Evolutionary conservation across 2,113 vertebrate genomes (phyloP).

Genomic region (Scalopus aquaticus): DNA sequence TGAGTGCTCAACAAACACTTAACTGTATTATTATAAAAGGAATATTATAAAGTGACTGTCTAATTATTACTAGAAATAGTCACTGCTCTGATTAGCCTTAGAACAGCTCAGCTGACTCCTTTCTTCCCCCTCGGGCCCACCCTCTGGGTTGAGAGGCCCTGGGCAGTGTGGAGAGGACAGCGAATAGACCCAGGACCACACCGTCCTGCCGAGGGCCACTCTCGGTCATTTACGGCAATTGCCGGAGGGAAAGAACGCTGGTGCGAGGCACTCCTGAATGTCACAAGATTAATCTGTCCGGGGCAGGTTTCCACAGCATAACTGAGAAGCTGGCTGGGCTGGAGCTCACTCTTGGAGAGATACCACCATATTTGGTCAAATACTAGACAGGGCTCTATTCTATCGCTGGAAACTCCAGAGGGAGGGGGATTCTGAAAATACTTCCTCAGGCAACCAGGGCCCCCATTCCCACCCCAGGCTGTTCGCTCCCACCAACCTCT

Average conservation of each 20-base stretch:
- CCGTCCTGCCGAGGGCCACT: background rate
- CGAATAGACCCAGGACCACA: background rate
- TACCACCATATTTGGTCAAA: conserved; percentile 83
- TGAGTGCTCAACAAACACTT: conserved; percentile 28
- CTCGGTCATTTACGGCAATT: conserved; percentile 69
- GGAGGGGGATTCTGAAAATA: conserved; percentile 72
- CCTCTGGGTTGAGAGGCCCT: background rate
- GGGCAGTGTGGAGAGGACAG: fast-evolving
- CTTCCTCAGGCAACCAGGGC: conserved; percentile 44
- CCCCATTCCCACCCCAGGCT: conserved; percentile 26
- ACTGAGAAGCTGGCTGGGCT: conserved; percentile 68
- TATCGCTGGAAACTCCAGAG: conserved; percentile 72
- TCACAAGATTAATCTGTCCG: conserved; percentile 77
- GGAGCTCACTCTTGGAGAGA: conserved; percentile 41
- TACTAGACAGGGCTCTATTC: conserved; percentile 72
- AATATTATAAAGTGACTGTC: background rate
- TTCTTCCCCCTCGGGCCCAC: background rate
- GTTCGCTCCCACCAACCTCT: background rate
- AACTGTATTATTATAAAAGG: background rate
- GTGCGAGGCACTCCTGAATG: conserved; percentile 58
- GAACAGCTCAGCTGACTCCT: background rate
- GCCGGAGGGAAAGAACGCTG: background rate
- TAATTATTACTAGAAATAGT: background rate
- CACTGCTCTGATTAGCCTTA: background rate
- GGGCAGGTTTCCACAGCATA: conserved; percentile 78